Percentiles rank a stretch among this genome's conserved stretches.
Conservation (phyloP, 2,888 invertebrate species). For the Listrodromus nycthemerus region DNA sequence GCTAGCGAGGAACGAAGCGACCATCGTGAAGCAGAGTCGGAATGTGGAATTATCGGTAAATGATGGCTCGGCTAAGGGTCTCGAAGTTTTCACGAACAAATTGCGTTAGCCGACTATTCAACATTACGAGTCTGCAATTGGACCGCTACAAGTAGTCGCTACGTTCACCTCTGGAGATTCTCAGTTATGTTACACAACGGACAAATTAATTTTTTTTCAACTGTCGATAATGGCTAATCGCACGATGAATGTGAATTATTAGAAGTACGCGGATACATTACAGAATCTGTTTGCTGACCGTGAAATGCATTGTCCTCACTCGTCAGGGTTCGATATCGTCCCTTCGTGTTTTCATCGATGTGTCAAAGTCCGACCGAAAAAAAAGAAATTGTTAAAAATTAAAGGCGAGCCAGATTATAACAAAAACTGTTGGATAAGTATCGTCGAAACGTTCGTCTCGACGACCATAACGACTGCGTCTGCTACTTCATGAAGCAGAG, state of each 20-base stretch:
- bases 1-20: conserved; percentile 59
- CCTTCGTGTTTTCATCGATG: conserved; percentile 27
- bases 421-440: conserved; percentile 24
- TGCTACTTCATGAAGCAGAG: conserved; percentile 68
- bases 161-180: conserved; percentile 57
- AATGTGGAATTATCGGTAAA: conserved; percentile 61
- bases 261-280: conserved; percentile 5
- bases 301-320: conserved; percentile 17
- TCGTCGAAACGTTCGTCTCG: conserved; percentile 22
- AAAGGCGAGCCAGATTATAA: conserved; percentile 10
- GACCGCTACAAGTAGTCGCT: conserved; percentile 65
- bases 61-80: conserved; percentile 25
- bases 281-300: conserved; percentile 38
- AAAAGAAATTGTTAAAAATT: conserved; percentile 23
- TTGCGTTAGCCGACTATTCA: conserved; percentile 53
- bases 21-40: conserved; percentile 64
- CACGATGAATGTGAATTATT: conserved; percentile 22
- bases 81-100: conserved; percentile 45
- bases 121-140: conserved; percentile 65
- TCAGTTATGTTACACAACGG: conserved; percentile 14
- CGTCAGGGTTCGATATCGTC: background rate
- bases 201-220: conserved; percentile 1
- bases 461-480: conserved; percentile 52
- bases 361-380: conserved; percentile 18
- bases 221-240: background rate